Percentiles rank a stretch among this genome's conserved stretches.
Evolutionary conservation across 2,888 invertebrate genomes (phyloP).

Genomic region (Polietes domitor): DNA sequence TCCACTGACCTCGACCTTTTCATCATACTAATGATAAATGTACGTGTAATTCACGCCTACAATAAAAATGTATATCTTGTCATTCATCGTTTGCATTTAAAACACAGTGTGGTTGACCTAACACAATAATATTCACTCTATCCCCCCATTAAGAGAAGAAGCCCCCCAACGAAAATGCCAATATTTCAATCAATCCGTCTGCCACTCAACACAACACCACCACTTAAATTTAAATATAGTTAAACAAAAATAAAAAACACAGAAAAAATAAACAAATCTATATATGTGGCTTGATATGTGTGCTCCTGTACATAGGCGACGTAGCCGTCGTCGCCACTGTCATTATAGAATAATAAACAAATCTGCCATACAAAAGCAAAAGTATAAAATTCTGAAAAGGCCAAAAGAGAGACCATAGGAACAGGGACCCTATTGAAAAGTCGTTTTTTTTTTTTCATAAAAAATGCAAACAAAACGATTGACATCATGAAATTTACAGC

Average conservation of each 20-base stretch:
- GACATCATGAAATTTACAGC: background rate
- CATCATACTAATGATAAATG: background rate
- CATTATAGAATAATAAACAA: slow-evolving; percentile 6
- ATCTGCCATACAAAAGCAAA: background rate
- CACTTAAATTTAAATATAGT: slow-evolving; percentile 7
- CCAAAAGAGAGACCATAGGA: background rate
- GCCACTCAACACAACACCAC: background rate
- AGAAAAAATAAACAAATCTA: background rate
- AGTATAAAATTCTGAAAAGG: background rate
- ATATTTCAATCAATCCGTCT: slow-evolving; percentile 26
- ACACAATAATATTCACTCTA: slow-evolving; percentile 4
- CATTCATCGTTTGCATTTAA: background rate
- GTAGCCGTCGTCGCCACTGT: background rate
- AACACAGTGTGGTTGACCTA: slow-evolving; percentile 9
- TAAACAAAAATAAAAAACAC: background rate
- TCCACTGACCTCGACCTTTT: slow-evolving; percentile 1
- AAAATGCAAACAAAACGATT: slow-evolving; percentile 11
- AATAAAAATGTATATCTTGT: background rate
- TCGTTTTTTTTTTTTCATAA: background rate
- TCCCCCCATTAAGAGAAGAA: background rate
- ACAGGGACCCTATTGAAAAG: background rate
- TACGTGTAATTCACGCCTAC: background rate
- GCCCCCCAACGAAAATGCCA: background rate
- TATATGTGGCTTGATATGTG: background rate
- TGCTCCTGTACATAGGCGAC: too few relatives aligned